Evolutionary conservation across 2,113 vertebrate species (phyloP).

Genomic region (Chloropsis cyanopogon): DNA sequence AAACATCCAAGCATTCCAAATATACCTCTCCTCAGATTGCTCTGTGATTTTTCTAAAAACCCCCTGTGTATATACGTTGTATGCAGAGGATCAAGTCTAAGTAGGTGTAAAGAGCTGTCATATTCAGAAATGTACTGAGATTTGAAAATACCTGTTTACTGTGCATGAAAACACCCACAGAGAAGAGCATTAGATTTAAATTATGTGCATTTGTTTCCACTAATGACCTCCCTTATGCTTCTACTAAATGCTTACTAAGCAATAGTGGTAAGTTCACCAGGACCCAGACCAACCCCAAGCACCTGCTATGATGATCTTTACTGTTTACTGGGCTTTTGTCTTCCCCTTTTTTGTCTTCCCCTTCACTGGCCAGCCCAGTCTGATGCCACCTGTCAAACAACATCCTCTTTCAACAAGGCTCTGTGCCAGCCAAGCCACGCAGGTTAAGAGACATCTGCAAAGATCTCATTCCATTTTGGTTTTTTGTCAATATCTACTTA

Average conservation of each 20-base stretch:
- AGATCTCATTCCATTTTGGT: neutral
- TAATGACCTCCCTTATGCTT: neutral
- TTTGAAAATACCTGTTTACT: conserved; percentile 10
- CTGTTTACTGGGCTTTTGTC: neutral
- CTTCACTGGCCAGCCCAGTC: neutral
- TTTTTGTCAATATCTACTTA: neutral
- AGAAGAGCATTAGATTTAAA: neutral
- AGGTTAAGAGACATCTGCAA: neutral
- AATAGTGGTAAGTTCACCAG: neutral
- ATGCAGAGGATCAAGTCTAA: neutral
- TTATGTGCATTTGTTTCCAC: neutral
- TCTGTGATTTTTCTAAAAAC: neutral
- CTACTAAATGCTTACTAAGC: neutral
- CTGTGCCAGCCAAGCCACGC: neutral
- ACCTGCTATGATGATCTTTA: neutral
- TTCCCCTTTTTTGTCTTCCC: neutral
- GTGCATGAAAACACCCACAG: neutral
- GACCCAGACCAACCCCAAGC: neutral
- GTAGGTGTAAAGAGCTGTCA: neutral
- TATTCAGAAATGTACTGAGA: neutral
- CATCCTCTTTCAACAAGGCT: neutral
- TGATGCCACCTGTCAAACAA: neutral
- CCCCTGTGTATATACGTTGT: neutral
- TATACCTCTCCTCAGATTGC: neutral
- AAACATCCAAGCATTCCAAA: neutral